These are phyloP conservation scores for Sebastes minor DNA, from an alignment of 2,797 vertebrate species.

Conservation along the genomic window DNA sequence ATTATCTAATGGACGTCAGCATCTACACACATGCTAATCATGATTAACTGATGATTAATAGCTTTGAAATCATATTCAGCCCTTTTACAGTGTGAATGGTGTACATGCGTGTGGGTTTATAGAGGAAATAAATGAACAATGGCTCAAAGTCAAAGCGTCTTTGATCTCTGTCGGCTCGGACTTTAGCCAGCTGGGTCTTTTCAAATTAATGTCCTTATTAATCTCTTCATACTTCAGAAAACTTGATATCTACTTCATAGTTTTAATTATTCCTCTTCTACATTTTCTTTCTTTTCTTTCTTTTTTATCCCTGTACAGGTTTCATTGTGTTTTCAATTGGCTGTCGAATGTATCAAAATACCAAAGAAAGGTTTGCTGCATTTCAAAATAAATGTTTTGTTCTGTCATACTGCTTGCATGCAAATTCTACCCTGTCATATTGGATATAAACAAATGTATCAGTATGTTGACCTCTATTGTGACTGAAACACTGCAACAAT, in stretches of 20 bases:
- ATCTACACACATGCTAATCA: constrained; percentile 14
- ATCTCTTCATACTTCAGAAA: constrained; percentile 1
- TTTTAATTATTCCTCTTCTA: neutral
- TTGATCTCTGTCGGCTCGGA: constrained; percentile 19
- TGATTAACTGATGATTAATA: constrained; percentile 22
- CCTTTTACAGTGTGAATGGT: neutral
- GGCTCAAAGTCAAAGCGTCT: constrained; percentile 10
- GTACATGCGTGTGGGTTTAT: neutral
- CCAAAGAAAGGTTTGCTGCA: neutral
- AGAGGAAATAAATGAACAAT: constrained; percentile 22
- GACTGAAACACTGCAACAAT: neutral
- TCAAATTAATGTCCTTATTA: neutral
- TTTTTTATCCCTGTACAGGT: neutral
- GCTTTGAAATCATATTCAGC: constrained; percentile 10
- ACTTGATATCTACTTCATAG: neutral
- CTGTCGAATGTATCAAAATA: neutral
- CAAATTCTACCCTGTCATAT: neutral
- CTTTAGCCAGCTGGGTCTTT: neutral
- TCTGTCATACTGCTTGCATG: neutral
- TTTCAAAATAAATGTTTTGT: neutral
- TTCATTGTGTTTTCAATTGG: neutral
- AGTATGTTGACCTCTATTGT: neutral
- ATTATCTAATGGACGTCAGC: constrained; percentile 9
- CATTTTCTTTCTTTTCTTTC: neutral
- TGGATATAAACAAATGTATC: neutral